A percentile compares a stretch with the other conserved stretches of the same genome.
Conservation (phyloP, 2,113 vertebrate species). For the Brienomyrus longianalis region DNA sequence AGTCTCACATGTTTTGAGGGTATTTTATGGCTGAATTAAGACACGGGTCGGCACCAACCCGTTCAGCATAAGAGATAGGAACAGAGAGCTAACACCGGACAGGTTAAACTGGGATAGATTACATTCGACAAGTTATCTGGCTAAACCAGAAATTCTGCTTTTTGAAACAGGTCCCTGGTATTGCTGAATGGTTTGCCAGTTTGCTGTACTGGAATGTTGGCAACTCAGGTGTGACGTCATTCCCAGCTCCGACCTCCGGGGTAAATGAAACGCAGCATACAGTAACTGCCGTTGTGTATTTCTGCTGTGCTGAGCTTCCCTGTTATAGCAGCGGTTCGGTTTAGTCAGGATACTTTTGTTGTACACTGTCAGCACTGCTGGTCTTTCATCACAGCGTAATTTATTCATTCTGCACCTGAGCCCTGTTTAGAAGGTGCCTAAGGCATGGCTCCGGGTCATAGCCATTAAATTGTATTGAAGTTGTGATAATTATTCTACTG, state of each 20-base stretch:
- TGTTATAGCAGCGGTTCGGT: neutral
- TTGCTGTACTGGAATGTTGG: neutral
- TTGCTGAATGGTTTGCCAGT: neutral
- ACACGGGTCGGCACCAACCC: too few species aligned
- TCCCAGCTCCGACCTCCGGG: neutral
- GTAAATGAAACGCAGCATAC: neutral
- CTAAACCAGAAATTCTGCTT: neutral
- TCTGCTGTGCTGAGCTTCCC: neutral
- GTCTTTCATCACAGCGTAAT: neutral
- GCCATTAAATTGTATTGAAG: neutral
- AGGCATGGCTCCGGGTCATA: neutral
- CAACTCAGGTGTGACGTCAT: neutral
- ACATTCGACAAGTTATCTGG: neutral
- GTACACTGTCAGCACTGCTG: neutral
- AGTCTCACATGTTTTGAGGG: too few species aligned
- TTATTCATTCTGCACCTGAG: constrained; percentile 3
- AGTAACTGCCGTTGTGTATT: neutral
- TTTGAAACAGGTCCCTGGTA: neutral
- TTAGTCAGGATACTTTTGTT: neutral
- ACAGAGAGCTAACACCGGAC: too few species aligned
- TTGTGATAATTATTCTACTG: neutral
- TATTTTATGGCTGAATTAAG: too few species aligned
- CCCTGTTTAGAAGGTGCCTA: neutral
- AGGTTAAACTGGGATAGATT: neutral
- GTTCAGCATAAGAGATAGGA: too few species aligned